Base-by-base conservation (phyloP, 2,888 invertebrate genomes). In the Ophion costatus region DNA sequence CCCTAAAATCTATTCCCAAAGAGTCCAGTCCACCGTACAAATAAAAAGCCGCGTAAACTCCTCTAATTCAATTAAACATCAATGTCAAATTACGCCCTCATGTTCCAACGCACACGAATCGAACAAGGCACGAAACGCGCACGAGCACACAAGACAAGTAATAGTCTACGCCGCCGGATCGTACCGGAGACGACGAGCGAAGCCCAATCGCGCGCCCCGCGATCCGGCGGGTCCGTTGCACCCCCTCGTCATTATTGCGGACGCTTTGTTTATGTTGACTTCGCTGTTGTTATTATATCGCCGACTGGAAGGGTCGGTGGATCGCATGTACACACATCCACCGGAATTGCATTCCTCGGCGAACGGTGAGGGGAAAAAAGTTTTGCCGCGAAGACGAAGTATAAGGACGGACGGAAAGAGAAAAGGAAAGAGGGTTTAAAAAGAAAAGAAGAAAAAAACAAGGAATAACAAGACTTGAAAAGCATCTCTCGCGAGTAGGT, bases 361-460 rank as follows among this genome's bases (percentile, higher is more conserved):
- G 61, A 64, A 66, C 76, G 79, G 74, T 63, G 70, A 45, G 63
- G 57, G 78, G 70, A 64, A 78, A 79, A 73, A 61, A 57, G 63
- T 64, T 84, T 80, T 56, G 63, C 76, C 20, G 70, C 61, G 79
- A 64, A 38, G 74, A 45, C 57, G 76, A 67, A 71, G 82, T n/a
- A 59, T 20, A 75, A 71, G 70, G 69, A 81, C 77, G 87, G 76
- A 85, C 70, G 79, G 67, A 56, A 71, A 76, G 77, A 76, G 78
- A 66, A 82, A 83, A 82, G 78, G 82, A 83, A 86, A 84, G 83
- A 82, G 86, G 83, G 78, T 77, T 71, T 66, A 69, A 78, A 86
- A 77, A 24, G n/a, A 69, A 29, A 64, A 57, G 20, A 57, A 56
- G 61, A 51, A n/a, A 51, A 59, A 24, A 38, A 29, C 57, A 63